These are phyloP conservation scores for Myotis vivesi DNA, from an alignment of 2,797 vertebrate species.

Conservation along the genomic window DNA sequence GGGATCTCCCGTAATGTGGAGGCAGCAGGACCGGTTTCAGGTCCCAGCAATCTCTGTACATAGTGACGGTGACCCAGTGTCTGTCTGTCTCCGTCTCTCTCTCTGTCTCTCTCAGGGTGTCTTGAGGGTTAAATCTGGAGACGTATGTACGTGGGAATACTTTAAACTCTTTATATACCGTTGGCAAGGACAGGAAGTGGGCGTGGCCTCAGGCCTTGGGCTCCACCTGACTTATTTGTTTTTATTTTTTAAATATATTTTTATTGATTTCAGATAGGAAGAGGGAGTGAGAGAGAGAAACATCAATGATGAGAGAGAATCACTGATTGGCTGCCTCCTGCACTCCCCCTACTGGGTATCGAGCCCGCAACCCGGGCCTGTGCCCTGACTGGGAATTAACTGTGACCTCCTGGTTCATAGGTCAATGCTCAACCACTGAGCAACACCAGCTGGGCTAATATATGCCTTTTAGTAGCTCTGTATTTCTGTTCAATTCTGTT, in stretches of 20 bases:
- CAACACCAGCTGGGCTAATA: neutral
- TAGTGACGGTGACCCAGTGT: fast-evolving
- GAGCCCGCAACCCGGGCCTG: neutral
- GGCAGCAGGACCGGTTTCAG: fast-evolving
- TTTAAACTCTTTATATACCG: neutral
- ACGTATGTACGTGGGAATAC: neutral
- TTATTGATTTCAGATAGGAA: neutral
- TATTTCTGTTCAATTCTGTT: neutral
- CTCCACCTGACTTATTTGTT: neutral
- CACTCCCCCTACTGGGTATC: neutral
- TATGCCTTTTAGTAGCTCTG: neutral
- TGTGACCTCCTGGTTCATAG: neutral
- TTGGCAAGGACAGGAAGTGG: neutral
- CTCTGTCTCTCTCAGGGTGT: neutral
- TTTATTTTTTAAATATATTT: neutral
- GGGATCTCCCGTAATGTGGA: neutral
- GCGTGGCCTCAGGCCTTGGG: fast-evolving
- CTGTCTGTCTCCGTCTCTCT: too few relatives aligned
- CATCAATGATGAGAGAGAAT: neutral
- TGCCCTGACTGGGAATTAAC: neutral
- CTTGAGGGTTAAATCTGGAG: neutral
- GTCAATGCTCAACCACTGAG: neutral
- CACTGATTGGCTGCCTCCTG: neutral
- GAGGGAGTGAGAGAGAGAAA: neutral
- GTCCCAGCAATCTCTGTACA: fast-evolving